Evolutionary conservation across 2,888 invertebrate genomes (phyloP), one percentile per base, ranked within the genome.

Genomic region (Epinotia bilunana): DNA sequence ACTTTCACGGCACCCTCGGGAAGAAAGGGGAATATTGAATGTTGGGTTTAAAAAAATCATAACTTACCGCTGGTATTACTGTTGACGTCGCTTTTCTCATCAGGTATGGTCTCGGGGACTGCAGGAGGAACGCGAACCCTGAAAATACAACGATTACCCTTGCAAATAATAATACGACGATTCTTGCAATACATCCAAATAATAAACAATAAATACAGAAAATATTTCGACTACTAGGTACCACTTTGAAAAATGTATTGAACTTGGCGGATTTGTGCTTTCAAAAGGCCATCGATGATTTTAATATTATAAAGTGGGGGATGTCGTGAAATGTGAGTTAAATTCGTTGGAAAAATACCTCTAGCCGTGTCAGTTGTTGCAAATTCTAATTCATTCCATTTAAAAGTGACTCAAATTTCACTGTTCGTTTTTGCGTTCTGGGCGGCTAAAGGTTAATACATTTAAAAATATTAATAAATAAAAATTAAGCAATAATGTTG

Each of bases 51-150:
- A 53, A 18, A 55, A 65, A 33, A 18, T 4, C 18, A 65, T 65
- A 53, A 39, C 53, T 84, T 82, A 93, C 93, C 90, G 72, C 92
- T 93, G 0, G 91, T 89, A 65, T 90, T 91, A 78, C 92, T 93
- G 78, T 92, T 92, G 13, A 81, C 90, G 76, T 93, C 93, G 72
- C 93, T 93, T 77, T 91, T 92, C 55, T 91, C 92, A 63, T 94
- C 93, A 11, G 70, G 82, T 12, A 93, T 93, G 0, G 93, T 93
- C 76, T 92, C 92, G 1, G 93, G 93, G 2, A 93, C 91, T 0
- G 82, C 79, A 0, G 93, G 87, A 1, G 88, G 77, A 0, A 87
- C 84, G 2, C 93, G 91, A 0, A 92, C 84, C 78, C 93, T 93
- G 83, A 2, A 79, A 80, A 73, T 12, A 53, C 57, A 49, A 13